A percentile compares a stretch with the other conserved stretches of the same genome.
Evolutionary conservation across 2,888 invertebrate genomes (phyloP).

Genomic region (Hypsopygia costalis): DNA sequence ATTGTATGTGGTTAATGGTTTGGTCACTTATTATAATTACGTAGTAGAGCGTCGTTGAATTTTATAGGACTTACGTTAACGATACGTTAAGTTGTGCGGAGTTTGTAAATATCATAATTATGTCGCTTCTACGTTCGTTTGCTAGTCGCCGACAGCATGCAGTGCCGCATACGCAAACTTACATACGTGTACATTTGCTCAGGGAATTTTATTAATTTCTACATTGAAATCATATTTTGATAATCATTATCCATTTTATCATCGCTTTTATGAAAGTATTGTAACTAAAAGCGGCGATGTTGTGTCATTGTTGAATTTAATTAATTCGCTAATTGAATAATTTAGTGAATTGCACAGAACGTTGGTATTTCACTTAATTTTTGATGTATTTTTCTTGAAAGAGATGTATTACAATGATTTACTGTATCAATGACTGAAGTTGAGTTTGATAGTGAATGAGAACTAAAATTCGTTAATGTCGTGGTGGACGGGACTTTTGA

Average conservation of each 20-base stretch:
- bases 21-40: conserved; percentile 58
- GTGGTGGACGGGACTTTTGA: conserved; percentile 27
- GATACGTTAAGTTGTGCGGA: conserved; percentile 41
- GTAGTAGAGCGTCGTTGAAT: conserved; percentile 62
- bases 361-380: conserved; percentile 78
- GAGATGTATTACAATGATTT: conserved; percentile 69
- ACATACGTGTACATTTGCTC: conserved; percentile 51
- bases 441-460: conserved; percentile 53
- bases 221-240: conserved; percentile 55
- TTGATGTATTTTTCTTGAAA: conserved; percentile 74
- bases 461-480: conserved; percentile 47
- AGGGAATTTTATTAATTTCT: conserved; percentile 75
- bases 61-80: conserved; percentile 51
- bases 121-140: conserved; percentile 50
- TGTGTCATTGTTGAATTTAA: conserved; percentile 67
- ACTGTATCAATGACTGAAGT: conserved; percentile 68
- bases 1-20: conserved; percentile 62
- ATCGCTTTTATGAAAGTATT: conserved; percentile 52
- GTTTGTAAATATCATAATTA: conserved; percentile 58
- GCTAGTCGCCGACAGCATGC: conserved; percentile 32
- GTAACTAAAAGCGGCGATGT: conserved; percentile 43
- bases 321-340: conserved; percentile 57
- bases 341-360: conserved; percentile 77
- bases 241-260: conserved; percentile 53
- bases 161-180: conserved; percentile 31